Evolutionary conservation across 2,888 invertebrate genomes (phyloP).

Genomic region (Syrphus vitripennis): DNA sequence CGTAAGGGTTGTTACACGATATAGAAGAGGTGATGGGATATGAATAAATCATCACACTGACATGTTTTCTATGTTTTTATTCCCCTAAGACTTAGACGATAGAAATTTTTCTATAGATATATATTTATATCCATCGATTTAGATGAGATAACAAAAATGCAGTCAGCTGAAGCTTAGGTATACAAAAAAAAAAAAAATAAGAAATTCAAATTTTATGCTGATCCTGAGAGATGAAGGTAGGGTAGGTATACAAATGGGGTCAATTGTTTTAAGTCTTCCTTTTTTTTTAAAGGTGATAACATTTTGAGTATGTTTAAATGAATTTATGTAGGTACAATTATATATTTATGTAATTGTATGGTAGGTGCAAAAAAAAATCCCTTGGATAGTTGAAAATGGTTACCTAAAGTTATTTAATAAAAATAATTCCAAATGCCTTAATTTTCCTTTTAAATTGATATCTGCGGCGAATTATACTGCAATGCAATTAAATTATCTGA

Average conservation of each 20-base stretch:
- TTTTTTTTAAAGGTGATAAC: not conserved
- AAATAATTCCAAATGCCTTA: too few relatives aligned
- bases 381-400: too few relatives aligned
- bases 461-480: too few relatives aligned
- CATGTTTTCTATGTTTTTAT: constrained; percentile 33
- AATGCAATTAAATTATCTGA: too few relatives aligned
- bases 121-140: not conserved
- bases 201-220: constrained; percentile 3
- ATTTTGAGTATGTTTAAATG: too few relatives aligned
- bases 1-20: not conserved
- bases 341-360: too few relatives aligned
- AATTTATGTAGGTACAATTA: too few relatives aligned
- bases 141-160: not conserved
- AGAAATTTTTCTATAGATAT: constrained; percentile 11
- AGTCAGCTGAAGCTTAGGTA: not conserved
- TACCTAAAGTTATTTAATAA: too few relatives aligned
- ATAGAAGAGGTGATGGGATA: not conserved
- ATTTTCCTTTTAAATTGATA: too few relatives aligned
- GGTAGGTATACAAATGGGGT: not conserved
- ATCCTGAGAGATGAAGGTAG: not conserved
- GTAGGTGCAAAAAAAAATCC: too few relatives aligned
- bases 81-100: not conserved
- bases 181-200: not conserved
- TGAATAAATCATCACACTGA: constrained; percentile 60
- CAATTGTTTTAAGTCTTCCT: not conserved